Evolutionary conservation across 2,888 invertebrate species (phyloP).

Genomic region (Lasiommata megera): DNA sequence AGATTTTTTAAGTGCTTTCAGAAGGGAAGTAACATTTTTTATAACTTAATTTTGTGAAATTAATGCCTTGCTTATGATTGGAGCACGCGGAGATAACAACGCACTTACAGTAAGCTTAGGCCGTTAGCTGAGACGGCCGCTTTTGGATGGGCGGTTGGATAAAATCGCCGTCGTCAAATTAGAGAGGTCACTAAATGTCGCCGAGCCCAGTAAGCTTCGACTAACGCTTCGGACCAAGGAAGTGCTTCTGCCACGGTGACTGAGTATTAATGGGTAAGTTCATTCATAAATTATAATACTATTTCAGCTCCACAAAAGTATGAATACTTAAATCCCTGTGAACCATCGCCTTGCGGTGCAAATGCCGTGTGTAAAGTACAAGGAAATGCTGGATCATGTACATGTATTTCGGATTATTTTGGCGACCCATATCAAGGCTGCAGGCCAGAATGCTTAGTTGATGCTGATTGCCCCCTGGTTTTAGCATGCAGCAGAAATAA

Average conservation of each 20-base stretch:
- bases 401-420: constrained; percentile 85
- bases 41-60: constrained; percentile 69
- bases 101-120: constrained; percentile 81
- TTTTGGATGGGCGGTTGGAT: constrained; percentile 74
- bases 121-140: constrained; percentile 69
- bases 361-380: constrained; percentile 89
- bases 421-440: constrained; percentile 90
- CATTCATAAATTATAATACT: constrained; percentile 55
- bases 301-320: constrained; percentile 71
- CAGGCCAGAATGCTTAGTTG: constrained; percentile 84
- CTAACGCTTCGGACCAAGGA: constrained; percentile 79
- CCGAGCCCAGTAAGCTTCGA: constrained; percentile 77
- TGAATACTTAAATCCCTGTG: constrained; percentile 81
- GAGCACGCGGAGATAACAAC: constrained; percentile 81
- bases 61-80: constrained; percentile 78
- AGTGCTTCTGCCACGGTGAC: constrained; percentile 75
- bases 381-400: constrained; percentile 87
- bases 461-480: constrained; percentile 84
- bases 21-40: constrained; percentile 66
- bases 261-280: constrained; percentile 61
- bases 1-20: constrained; percentile 66
- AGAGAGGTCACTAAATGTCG: constrained; percentile 74
- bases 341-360: constrained; percentile 84
- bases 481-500: constrained; percentile 84
- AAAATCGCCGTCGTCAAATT: constrained; percentile 65